Evolutionary conservation across 2,113 vertebrate species (phyloP).

Genomic region (Gasterosteus nipponicus): DNA sequence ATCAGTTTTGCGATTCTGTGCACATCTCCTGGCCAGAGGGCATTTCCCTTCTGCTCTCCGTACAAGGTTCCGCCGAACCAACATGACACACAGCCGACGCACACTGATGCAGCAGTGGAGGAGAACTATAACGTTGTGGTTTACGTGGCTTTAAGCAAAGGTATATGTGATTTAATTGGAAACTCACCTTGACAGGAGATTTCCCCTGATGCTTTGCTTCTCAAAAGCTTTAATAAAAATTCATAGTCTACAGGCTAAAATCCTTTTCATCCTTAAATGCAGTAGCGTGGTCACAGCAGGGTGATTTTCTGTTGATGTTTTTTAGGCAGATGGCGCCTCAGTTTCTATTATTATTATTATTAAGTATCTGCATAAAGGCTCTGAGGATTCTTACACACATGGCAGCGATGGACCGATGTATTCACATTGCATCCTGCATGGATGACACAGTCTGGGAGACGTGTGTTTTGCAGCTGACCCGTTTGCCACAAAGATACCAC

Average conservation of each 20-base stretch:
- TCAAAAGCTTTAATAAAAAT: constrained; percentile 5
- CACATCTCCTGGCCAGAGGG: constrained; percentile 69
- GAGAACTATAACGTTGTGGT: constrained; percentile 28
- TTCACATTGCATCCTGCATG: neutral
- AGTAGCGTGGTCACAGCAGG: neutral
- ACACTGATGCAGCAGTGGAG: constrained; percentile 3
- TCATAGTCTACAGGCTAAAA: no score
- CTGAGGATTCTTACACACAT: neutral
- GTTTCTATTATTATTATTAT: neutral
- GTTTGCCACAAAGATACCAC: constrained; percentile 10
- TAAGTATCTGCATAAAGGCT: neutral
- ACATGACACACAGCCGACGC: constrained; percentile 52
- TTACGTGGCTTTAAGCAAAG: constrained; percentile 20
- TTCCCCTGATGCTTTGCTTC: neutral
- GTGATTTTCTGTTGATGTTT: neutral
- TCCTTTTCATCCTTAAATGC: neutral
- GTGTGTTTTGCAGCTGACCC: neutral
- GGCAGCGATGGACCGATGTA: neutral
- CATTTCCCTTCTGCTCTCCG: constrained; percentile 61
- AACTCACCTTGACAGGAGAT: neutral
- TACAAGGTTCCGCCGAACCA: constrained; percentile 57
- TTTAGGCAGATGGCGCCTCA: neutral
- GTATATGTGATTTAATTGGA: constrained; percentile 12
- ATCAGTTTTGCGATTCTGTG: constrained; percentile 61
- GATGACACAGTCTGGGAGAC: neutral